phyloP scores from a whole-genome alignment of 2,888 invertebrate species.

The Zygogramma bicolorata region DNA sequence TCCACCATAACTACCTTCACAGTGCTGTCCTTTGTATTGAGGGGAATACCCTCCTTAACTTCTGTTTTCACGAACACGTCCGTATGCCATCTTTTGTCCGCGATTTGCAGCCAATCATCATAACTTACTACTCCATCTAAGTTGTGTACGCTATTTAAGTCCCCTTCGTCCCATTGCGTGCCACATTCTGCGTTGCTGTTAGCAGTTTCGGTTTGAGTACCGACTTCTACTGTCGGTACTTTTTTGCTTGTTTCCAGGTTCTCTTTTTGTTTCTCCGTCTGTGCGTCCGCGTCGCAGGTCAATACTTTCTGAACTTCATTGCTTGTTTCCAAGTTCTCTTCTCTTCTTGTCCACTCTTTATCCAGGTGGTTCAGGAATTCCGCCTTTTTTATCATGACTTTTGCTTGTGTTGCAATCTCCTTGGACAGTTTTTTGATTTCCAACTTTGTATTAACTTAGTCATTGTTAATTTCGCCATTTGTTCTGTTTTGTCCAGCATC shows the following conservation, averaged over 20 bases:
- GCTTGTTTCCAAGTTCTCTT: background rate
- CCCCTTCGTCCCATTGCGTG: background rate
- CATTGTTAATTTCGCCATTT: background rate
- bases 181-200: background rate
- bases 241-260: background rate
- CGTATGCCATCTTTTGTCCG: background rate
- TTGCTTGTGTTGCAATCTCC: background rate
- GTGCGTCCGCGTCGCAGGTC: background rate
- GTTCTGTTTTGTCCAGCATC: background rate
- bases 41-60: background rate
- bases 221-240: background rate
- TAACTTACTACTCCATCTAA: background rate
- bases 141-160: background rate
- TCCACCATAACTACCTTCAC: conserved; percentile 11
- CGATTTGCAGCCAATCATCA: background rate
- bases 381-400: background rate
- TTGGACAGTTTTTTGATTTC: background rate
- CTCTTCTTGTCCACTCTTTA: background rate
- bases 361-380: background rate
- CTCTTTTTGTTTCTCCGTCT: background rate
- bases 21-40: conserved; percentile 6
- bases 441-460: background rate
- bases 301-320: background rate
- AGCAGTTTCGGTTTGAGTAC: background rate
- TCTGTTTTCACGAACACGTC: background rate